Base-by-base conservation (phyloP, 1,140 invertebrate genomes). In the Matsumurasca onukii region DNA sequence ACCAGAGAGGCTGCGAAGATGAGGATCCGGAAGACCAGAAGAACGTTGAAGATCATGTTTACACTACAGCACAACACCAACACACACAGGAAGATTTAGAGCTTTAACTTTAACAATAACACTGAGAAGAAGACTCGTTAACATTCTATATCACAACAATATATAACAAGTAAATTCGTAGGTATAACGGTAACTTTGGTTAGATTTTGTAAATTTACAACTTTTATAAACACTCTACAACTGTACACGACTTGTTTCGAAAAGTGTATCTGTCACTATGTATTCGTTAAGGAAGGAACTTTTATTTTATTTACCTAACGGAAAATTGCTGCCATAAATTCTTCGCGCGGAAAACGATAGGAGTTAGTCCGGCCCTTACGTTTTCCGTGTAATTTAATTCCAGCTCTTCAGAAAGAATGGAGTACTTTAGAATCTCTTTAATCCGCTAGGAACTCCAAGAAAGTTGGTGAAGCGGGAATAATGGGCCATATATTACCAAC, bases 401-500 rank as follows among this genome's bases (percentile, higher is more conserved):
- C n/a, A n/a, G 17, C 49, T 51, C n/a, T 22, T 45, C 34, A 9
- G 17, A 17, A 9, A 51, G 24, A 51, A n/a, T n/a, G n/a, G n/a
- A 51, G 49, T 51, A 51, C 49, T 51, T 51, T 51, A 20, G 49
- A 22, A 51, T 51, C 49, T 51, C 49, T 22, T 3, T 51, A 51
- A 51, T 51, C 49, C 49, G n/a, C n/a, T 51, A 17, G 17, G 24
- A 51, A 51, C 49, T 51, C 49, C 3, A 5, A 20, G 49, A 20
- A 51, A 51, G 49, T 51, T 51, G n/a, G 49, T 17, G 34, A 17
- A 51, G 49, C 49, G n/a, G 17, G 49, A 20, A 51, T 51, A 51
- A 51, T 51, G 49, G 49, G 24, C 49, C 49, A 51, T 51, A 51
- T 20, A 51, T 51, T 51, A 51, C 49, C 49, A 51, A 51, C 17